Evolutionary conservation across 2,888 invertebrate genomes (phyloP).

Genomic region (Eugnorisma glareosa): DNA sequence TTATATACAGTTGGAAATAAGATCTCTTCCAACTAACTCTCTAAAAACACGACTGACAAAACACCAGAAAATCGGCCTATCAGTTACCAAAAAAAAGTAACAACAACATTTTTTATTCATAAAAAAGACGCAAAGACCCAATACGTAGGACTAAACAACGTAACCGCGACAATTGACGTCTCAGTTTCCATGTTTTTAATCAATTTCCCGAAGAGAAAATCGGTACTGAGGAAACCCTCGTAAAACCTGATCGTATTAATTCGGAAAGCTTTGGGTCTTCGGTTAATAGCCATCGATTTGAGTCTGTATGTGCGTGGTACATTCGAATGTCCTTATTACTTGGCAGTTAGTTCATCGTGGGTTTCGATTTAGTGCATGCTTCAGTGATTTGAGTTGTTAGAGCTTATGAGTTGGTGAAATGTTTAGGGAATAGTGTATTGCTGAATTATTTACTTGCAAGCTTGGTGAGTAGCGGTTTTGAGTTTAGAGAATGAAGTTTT

Average conservation of each 20-base stretch:
- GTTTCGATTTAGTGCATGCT: conserved; percentile 28
- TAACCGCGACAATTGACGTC: conserved; percentile 51
- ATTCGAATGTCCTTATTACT: conserved; percentile 47
- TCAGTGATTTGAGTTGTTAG: conserved; percentile 37
- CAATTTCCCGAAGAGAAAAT: conserved; percentile 41
- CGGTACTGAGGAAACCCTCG: conserved; percentile 33
- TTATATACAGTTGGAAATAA: no score
- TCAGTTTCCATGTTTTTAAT: conserved; percentile 53
- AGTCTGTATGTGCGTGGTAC: conserved; percentile 32
- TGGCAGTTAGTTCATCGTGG: conserved; percentile 26
- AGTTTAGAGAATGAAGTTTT: no score
- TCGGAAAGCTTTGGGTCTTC: conserved; percentile 39
- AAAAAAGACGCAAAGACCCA: conserved; percentile 6
- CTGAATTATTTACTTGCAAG: conserved; percentile 10
- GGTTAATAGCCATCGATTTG: conserved; percentile 54
- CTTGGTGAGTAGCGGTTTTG: background rate
- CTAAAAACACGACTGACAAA: background rate
- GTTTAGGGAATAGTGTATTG: background rate
- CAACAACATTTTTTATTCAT: conserved; percentile 35
- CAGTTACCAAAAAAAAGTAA: conserved; percentile 1
- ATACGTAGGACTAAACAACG: conserved; percentile 13
- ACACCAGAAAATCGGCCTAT: background rate
- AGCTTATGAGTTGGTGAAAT: conserved; percentile 22
- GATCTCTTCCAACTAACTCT: background rate
- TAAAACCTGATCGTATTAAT: conserved; percentile 59